Percentiles rank a stretch among this genome's conserved stretches.
phyloP scores from a whole-genome alignment of 2,888 invertebrate genomes.

The Pterobdella sp. region DNA sequence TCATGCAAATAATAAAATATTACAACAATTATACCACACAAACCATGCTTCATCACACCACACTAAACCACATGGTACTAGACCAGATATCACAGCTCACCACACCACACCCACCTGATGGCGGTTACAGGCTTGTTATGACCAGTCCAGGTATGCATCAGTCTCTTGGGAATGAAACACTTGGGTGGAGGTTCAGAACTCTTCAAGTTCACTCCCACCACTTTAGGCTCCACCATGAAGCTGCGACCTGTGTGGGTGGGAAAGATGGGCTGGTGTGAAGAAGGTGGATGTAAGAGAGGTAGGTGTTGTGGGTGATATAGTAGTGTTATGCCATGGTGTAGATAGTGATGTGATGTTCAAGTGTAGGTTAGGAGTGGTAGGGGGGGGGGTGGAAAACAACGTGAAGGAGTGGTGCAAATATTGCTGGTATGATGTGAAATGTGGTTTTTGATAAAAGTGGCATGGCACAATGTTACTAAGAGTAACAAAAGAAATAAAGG shows the following conservation, averaged over 20 bases:
- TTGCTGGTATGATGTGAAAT: background rate
- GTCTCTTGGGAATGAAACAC: conserved; percentile 90
- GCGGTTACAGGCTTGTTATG: conserved; percentile 93
- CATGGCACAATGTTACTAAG: background rate
- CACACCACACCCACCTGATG: conserved; percentile 52
- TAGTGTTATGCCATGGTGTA: too few relatives aligned
- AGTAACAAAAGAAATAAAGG: background rate
- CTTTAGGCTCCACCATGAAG: conserved; percentile 83
- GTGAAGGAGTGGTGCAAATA: background rate
- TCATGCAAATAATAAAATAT: too few relatives aligned
- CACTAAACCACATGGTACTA: too few relatives aligned
- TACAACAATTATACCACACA: too few relatives aligned
- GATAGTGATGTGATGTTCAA: too few relatives aligned
- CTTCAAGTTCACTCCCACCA: conserved; percentile 78
- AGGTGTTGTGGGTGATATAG: too few relatives aligned
- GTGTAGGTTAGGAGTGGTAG: background rate
- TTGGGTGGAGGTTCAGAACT: conserved; percentile 81
- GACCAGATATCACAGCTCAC: too few relatives aligned
- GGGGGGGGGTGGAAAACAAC: background rate
- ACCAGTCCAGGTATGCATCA: conserved; percentile 90
- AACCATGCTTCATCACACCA: too few relatives aligned
- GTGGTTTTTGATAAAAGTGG: background rate
- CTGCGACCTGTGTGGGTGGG: conserved; percentile 63
- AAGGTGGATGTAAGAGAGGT: too few relatives aligned
- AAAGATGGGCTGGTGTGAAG: too few relatives aligned